Percentiles rank a stretch among this genome's conserved stretches.
These are phyloP conservation scores for Poicephalus meyeri DNA, from an alignment of 2,113 vertebrate genomes.

Conservation along the genomic window DNA sequence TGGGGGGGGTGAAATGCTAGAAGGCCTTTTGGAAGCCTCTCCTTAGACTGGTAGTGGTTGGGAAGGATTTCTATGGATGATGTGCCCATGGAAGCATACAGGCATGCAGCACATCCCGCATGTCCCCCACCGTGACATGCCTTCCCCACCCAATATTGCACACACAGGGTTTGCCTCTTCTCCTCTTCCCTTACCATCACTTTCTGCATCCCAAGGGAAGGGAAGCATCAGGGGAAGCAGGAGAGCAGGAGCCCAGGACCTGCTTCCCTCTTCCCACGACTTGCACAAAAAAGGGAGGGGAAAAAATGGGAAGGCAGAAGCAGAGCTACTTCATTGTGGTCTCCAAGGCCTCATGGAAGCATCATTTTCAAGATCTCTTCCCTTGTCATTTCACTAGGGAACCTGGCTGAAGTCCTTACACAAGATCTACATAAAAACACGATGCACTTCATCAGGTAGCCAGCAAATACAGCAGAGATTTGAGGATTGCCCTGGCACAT, in stretches of 20 bases:
- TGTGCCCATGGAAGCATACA: fast-evolving
- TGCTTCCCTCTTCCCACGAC: background rate
- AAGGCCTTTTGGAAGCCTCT: background rate
- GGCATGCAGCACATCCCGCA: fast-evolving
- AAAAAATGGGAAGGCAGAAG: background rate
- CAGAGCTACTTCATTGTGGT: background rate
- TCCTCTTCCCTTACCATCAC: background rate
- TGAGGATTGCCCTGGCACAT: background rate
- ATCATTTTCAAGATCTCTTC: background rate
- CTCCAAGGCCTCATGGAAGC: background rate
- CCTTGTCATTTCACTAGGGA: background rate
- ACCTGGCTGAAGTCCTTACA: background rate
- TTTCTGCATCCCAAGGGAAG: background rate
- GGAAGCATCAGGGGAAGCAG: background rate
- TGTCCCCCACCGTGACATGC: background rate
- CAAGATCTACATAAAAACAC: background rate
- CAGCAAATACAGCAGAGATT: background rate
- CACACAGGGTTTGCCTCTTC: background rate
- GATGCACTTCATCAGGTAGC: fast-evolving
- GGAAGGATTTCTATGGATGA: background rate
- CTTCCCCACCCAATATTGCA: background rate
- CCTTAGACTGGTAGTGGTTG: background rate
- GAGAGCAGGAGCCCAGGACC: background rate
- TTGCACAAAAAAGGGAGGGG: background rate
- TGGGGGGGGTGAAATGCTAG: background rate